Percentiles rank a stretch among this genome's conserved stretches.
Evolutionary conservation across 2,888 invertebrate genomes (phyloP).

Genomic region (Volucella zonaria): DNA sequence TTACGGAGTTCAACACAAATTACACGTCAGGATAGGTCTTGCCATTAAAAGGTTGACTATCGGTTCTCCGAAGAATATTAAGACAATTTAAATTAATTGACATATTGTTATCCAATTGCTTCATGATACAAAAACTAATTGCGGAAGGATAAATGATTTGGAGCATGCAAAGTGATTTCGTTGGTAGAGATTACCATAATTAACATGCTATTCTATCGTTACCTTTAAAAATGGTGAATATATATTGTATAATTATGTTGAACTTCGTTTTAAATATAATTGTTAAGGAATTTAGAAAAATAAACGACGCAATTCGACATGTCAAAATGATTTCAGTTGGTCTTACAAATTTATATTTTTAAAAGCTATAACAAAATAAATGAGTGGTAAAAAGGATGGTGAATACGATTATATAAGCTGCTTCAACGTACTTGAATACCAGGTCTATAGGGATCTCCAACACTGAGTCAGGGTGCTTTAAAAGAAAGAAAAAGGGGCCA

Average conservation of each 20-base stretch:
- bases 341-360: too few relatives aligned
- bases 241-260: background rate
- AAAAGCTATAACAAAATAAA: too few relatives aligned
- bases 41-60: background rate
- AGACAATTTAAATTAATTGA: conserved; percentile 14
- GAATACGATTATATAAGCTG: too few relatives aligned
- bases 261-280: background rate
- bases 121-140: conserved; percentile 19
- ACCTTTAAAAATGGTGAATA: background rate
- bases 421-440: too few relatives aligned
- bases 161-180: conserved; percentile 33
- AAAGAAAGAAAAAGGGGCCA: too few relatives aligned
- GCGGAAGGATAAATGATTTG: conserved; percentile 21
- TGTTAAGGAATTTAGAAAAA: background rate
- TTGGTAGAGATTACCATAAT: background rate
- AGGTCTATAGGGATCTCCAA: too few relatives aligned
- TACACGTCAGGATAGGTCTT: conserved; percentile 9
- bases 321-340: too few relatives aligned
- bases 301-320: too few relatives aligned
- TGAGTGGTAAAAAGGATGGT: too few relatives aligned
- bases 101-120: conserved; percentile 7
- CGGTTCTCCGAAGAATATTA: background rate
- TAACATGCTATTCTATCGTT: conserved; percentile 33
- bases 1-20: background rate
- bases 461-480: too few relatives aligned